Conservation (phyloP, 30 jellyfish, hydroid and myxozoan genomes). For the Aurelia sp. region DNA sequence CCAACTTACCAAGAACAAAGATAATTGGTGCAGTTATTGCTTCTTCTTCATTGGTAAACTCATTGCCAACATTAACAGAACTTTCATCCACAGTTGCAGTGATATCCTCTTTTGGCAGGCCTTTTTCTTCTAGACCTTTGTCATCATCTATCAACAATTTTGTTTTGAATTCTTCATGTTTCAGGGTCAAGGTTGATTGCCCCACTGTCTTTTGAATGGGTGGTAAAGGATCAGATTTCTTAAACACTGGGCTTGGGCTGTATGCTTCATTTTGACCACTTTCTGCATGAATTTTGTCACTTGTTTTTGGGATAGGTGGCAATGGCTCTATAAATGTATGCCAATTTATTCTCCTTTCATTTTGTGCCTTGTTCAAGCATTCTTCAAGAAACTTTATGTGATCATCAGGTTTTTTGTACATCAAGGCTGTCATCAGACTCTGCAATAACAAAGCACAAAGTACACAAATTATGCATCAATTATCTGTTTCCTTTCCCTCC, state of each 20-base stretch:
- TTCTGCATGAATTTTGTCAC: constrained; percentile 58
- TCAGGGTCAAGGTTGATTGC: neutral
- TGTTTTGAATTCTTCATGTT: neutral
- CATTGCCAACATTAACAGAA: neutral
- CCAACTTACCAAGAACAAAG: constrained; percentile 82
- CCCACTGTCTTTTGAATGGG: constrained; percentile 44
- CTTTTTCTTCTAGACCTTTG: constrained; percentile 56
- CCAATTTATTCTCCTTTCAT: constrained; percentile 82
- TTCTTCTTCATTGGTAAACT: neutral
- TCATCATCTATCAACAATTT: constrained; percentile 54
- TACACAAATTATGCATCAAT: neutral
- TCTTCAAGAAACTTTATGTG: constrained; percentile 87
- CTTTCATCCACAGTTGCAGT: constrained; percentile 20
- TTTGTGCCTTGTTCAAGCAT: constrained; percentile 83
- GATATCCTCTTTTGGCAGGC: constrained; percentile 19
- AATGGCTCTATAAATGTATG: constrained; percentile 91
- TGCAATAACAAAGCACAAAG: constrained; percentile 8
- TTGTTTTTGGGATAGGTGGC: constrained; percentile 88
- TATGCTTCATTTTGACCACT: neutral
- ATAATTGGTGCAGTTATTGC: constrained; percentile 61
- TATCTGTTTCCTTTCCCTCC: no score
- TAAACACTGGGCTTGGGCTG: constrained; percentile 20
- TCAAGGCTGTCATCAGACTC: constrained; percentile 98
- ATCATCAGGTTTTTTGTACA: constrained; percentile 94
- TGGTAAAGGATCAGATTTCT: constrained; percentile 73